A percentile compares a stretch with the other conserved stretches of the same genome.
Evolutionary conservation across 2,113 vertebrate genomes (phyloP).

Genomic region (Mobula hypostoma): DNA sequence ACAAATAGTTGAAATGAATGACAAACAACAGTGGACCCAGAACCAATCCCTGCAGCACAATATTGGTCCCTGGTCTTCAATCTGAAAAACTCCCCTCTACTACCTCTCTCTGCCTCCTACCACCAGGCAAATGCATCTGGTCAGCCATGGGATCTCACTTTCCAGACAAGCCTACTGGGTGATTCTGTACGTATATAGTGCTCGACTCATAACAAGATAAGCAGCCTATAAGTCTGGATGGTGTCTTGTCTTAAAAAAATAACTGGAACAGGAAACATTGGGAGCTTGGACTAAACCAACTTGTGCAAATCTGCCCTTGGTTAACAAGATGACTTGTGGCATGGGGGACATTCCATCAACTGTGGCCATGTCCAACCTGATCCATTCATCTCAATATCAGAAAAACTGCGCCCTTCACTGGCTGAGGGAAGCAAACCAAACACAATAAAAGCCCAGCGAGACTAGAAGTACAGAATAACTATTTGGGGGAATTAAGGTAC

Average conservation of each 20-base stretch:
- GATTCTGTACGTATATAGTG: slow-evolving; percentile 37
- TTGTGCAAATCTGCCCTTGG: background rate
- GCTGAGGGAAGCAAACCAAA: background rate
- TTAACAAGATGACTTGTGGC: background rate
- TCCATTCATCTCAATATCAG: no score
- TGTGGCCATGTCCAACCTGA: background rate
- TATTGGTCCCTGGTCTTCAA: no score
- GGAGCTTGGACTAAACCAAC: background rate
- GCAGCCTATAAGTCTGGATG: background rate
- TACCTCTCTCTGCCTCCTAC: no score
- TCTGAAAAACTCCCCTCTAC: no score
- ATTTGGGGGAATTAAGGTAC: background rate
- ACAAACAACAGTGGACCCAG: no score
- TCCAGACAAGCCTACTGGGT: background rate
- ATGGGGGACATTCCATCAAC: background rate
- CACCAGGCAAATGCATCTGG: no score
- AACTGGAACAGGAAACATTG: background rate
- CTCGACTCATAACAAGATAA: no score
- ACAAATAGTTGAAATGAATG: no score
- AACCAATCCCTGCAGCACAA: no score
- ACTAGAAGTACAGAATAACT: background rate
- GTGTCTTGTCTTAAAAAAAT: background rate
- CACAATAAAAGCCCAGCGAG: background rate
- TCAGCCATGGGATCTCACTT: no score
- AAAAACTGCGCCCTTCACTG: background rate